Evolutionary conservation across 2,113 vertebrate genomes (phyloP).

Genomic region (Silurus glanis): DNA sequence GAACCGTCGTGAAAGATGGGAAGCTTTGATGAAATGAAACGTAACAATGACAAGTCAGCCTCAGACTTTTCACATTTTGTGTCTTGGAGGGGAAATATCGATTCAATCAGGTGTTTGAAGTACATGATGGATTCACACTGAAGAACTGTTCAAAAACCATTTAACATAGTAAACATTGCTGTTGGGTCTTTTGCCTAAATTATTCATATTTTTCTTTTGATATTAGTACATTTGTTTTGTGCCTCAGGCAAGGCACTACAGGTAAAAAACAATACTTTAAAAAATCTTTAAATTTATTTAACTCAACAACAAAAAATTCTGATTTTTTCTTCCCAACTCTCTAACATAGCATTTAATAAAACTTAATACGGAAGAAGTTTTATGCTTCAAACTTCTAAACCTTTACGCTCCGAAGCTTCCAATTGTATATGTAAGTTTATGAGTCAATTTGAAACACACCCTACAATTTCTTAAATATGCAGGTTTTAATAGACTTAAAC

Average conservation of each 20-base stretch:
- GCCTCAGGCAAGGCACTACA: background rate
- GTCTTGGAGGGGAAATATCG: background rate
- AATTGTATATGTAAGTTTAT: background rate
- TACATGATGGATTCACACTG: background rate
- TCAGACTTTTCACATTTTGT: conserved; percentile 10
- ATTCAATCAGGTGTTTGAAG: conserved; percentile 14
- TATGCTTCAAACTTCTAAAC: background rate
- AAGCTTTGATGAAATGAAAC: conserved; percentile 31
- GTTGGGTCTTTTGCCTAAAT: background rate
- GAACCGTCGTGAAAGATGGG: conserved; percentile 34
- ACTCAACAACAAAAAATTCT: background rate
- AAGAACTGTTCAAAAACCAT: background rate
- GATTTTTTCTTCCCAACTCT: background rate
- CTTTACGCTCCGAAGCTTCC: too few relatives aligned
- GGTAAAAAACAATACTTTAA: background rate
- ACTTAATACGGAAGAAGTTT: background rate
- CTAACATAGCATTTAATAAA: background rate
- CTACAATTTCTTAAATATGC: too few relatives aligned
- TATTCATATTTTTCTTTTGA: background rate
- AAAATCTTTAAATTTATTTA: too few relatives aligned
- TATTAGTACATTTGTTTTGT: background rate
- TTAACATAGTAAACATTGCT: background rate
- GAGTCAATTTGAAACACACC: background rate
- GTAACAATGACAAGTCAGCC: conserved; percentile 18
- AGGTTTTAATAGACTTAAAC: too few relatives aligned